Base-by-base conservation (phyloP, 2,113 vertebrate genomes). In the Oryzias woworae region DNA sequence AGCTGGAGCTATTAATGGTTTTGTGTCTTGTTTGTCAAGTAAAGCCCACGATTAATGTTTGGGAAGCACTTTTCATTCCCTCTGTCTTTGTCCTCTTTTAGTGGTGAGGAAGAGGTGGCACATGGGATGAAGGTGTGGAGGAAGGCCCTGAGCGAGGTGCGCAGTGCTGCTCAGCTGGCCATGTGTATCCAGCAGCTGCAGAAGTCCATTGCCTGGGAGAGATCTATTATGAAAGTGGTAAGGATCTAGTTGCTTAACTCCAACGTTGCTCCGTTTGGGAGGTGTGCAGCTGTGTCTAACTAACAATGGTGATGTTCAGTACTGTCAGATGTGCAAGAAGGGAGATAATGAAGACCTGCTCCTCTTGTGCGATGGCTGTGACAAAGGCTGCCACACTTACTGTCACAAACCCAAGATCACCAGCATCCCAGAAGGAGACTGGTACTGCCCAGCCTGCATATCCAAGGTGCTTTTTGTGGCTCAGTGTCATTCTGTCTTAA, bases 151-250 rank as follows among this genome's bases (percentile, higher is more conserved):
- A 92, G 89, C 60, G 96, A 97, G 85, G 95, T 96, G 0, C 93
- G 94, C 58, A 99, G 95, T 77, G 96, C 96, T 51, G 96, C 96
- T 51, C 97, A 99, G 92, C 89, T 99, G 86, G 95, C 97, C 82
- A 95, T 99, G 91, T 99, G 97, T 77, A 92, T 99, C 87, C 97
- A 99, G 91, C 97, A 99, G 71, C 92, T 99, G 80, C 97, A 99
- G 94, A 99, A 97, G 92, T 96, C 96, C 65, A 98, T 99, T 83
- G 97, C 97, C 64, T 99, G 97, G 97, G 97, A 98, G 91, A 94
- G 97, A 87, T 99, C 97, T 71, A 99, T 99, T 91, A 99, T 99
- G 97, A 99, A 99, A 98, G 97, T 99, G 94, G 97, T 99, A 89
- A 94, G 97, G 31, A 53, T 46, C 52, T 36, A 17, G 31, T 2